A percentile compares a stretch with the other conserved stretches of the same genome.
phyloP scores from a whole-genome alignment of 2,888 invertebrate genomes.

The Dorcus hopei region DNA sequence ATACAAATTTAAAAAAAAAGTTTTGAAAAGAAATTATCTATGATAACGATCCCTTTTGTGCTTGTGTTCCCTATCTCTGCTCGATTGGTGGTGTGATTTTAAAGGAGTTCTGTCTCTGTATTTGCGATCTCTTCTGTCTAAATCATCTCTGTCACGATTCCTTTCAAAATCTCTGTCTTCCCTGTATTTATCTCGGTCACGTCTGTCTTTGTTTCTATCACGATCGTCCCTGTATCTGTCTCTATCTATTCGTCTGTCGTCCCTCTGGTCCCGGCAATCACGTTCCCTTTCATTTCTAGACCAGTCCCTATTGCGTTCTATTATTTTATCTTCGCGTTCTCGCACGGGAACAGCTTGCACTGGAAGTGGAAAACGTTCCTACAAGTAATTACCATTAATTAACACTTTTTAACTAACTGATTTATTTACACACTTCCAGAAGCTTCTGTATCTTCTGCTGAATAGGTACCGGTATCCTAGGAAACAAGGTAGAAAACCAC shows the following conservation, averaged over 20 bases:
- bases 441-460: constrained; percentile 83
- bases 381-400: not conserved
- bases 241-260: constrained; percentile 27
- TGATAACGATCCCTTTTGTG: constrained; percentile 31
- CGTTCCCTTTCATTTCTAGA: constrained; percentile 35
- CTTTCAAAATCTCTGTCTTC: constrained; percentile 33
- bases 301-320: constrained; percentile 13
- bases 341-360: constrained; percentile 23
- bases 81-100: constrained; percentile 20
- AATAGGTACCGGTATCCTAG: constrained; percentile 97
- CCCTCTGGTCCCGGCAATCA: constrained; percentile 33
- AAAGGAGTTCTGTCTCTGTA: constrained; percentile 18
- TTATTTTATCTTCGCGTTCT: constrained; percentile 4
- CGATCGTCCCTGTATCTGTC: constrained; percentile 33
- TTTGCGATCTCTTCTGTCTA: constrained; percentile 12
- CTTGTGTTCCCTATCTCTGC: constrained; percentile 30
- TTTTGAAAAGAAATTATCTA: constrained; percentile 3
- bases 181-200: constrained; percentile 24
- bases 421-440: constrained; percentile 53
- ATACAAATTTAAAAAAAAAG: no score
- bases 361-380: constrained; percentile 44
- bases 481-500: constrained; percentile 98
- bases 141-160: constrained; percentile 36
- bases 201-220: constrained; percentile 35
- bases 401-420: not conserved